phyloP scores from a whole-genome alignment of 92 coral and sea anemone genomes.

The Siderastrea radians region DNA sequence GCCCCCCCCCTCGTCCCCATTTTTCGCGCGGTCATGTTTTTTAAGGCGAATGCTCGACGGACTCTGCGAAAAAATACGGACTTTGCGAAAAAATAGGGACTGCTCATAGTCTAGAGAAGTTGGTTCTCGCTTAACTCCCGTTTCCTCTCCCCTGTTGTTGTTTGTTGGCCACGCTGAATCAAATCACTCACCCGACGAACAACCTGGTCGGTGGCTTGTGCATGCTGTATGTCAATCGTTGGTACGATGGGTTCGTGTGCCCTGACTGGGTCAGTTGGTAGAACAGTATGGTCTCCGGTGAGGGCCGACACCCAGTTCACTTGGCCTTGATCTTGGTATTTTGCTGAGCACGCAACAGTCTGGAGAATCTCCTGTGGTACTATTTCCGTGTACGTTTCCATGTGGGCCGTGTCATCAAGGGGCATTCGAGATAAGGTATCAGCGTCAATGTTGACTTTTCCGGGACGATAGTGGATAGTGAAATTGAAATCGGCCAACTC shows the following conservation, averaged over 20 bases:
- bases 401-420: constrained; percentile 25
- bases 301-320: constrained; percentile 56
- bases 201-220: constrained; percentile 14
- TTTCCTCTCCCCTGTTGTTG: constrained; percentile 29
- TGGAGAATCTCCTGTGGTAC: constrained; percentile 38
- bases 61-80: no score
- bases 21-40: no score
- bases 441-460: constrained; percentile 41
- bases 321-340: constrained; percentile 61
- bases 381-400: neutral
- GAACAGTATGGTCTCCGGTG: constrained; percentile 21
- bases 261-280: constrained; percentile 39
- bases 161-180: constrained; percentile 29
- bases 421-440: constrained; percentile 42
- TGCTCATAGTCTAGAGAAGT: no score
- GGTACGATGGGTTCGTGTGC: constrained; percentile 28
- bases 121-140: constrained; percentile 43
- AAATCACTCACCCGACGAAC: constrained; percentile 30
- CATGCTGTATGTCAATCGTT: neutral
- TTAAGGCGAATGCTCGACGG: no score
- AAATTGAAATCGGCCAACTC: constrained; percentile 68
- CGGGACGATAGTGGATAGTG: constrained; percentile 61
- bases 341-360: constrained; percentile 31
- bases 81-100: no score
- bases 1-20: no score